Evolutionary conservation across 2,113 vertebrate genomes (phyloP).

Genomic region (Oreotragus oreotragus): DNA sequence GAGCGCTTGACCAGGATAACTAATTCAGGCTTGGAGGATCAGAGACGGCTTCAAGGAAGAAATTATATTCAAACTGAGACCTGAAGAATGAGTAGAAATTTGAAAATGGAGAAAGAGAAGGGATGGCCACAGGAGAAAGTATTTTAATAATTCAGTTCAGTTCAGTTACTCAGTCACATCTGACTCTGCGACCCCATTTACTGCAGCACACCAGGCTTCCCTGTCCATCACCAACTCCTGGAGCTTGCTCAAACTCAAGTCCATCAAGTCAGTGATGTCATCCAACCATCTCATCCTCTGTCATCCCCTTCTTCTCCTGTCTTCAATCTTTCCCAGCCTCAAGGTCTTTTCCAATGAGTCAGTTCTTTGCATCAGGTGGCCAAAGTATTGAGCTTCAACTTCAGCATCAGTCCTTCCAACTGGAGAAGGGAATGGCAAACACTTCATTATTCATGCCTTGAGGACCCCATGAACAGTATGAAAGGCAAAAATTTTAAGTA

Average conservation of each 20-base stretch:
- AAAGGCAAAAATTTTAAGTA: neutral
- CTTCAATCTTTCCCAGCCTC: neutral
- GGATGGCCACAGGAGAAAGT: neutral
- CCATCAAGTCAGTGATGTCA: neutral
- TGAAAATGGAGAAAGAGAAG: neutral
- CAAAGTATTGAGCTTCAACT: neutral
- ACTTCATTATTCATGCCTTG: neutral
- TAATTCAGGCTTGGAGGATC: neutral
- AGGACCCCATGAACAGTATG: neutral
- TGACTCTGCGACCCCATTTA: rapidly evolving
- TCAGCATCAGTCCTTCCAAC: neutral
- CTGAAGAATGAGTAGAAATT: neutral
- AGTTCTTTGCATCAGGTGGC: neutral
- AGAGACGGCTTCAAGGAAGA: neutral
- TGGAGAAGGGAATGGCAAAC: neutral
- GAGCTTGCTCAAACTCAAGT: neutral
- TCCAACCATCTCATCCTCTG: neutral
- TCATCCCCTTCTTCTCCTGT: neutral
- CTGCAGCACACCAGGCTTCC: neutral
- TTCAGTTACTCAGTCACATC: neutral
- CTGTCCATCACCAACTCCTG: neutral
- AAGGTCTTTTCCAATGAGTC: neutral
- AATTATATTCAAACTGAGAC: neutral
- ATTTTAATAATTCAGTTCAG: neutral
- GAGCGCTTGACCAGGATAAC: neutral